Conservation (phyloP, 2,797 vertebrate species). For the Delichon dasypus region DNA sequence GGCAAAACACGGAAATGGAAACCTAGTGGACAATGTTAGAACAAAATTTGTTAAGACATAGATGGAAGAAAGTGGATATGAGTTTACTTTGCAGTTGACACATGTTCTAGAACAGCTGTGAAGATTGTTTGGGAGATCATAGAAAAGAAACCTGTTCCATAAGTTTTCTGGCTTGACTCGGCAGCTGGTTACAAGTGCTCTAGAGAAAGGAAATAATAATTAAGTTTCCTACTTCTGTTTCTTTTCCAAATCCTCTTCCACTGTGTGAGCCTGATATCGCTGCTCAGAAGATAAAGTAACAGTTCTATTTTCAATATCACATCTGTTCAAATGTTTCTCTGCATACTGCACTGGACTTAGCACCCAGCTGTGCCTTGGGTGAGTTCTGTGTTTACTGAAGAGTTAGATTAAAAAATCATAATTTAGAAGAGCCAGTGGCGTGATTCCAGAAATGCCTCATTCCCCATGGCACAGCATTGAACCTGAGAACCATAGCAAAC, state of each 20-base stretch:
- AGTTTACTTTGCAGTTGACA: neutral
- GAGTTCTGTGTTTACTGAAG: neutral
- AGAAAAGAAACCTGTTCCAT: neutral
- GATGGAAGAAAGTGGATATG: neutral
- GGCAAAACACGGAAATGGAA: neutral
- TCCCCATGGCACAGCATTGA: fast-evolving
- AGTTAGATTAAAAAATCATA: neutral
- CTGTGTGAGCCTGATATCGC: neutral
- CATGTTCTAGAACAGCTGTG: neutral
- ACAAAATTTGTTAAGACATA: neutral
- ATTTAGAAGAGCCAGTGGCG: neutral
- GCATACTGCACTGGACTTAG: neutral
- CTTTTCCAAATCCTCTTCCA: neutral
- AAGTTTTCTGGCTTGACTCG: neutral
- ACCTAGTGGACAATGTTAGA: neutral
- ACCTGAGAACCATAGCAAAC: neutral
- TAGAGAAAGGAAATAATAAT: neutral
- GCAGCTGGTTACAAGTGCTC: neutral
- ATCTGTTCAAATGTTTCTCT: neutral
- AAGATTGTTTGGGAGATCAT: neutral
- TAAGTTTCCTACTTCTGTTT: neutral
- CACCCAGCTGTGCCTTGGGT: neutral
- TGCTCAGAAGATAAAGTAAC: neutral
- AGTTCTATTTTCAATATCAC: neutral
- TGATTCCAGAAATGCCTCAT: neutral